A percentile compares a stretch with the other conserved stretches of the same genome.
Evolutionary conservation across 2,888 invertebrate genomes (phyloP).

Genomic region (Drosophila leonis): DNA sequence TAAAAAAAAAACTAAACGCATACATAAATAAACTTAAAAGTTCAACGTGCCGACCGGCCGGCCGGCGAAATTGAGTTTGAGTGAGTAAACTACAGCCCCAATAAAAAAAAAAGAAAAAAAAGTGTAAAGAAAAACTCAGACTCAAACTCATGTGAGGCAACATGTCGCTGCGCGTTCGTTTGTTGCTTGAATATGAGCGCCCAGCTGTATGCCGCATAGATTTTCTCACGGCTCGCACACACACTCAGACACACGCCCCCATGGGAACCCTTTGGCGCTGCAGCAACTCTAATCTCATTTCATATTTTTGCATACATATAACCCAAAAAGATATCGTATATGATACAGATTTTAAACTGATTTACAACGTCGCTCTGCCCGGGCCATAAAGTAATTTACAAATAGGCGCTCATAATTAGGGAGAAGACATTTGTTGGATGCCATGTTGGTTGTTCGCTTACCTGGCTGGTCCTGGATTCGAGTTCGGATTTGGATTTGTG

Average conservation of each 20-base stretch:
- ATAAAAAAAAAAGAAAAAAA: neutral
- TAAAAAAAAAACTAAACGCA: neutral
- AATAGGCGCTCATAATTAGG: conserved; percentile 64
- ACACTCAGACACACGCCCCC: neutral
- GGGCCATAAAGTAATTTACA: conserved; percentile 69
- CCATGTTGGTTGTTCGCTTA: conserved; percentile 29
- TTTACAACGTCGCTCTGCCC: conserved; percentile 26
- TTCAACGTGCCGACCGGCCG: conserved; percentile 58
- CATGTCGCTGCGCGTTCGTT: conserved; percentile 44
- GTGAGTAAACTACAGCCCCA: conserved; percentile 22
- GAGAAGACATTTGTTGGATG: conserved; percentile 23
- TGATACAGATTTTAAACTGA: conserved; percentile 23
- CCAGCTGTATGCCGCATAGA: conserved; percentile 79
- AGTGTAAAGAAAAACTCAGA: conserved; percentile 13
- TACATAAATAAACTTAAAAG: conserved; percentile 59
- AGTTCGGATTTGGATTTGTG: conserved; percentile 42
- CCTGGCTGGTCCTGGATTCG: conserved; percentile 51
- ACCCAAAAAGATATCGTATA: conserved; percentile 13
- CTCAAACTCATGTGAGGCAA: conserved; percentile 41
- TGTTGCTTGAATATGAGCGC: conserved; percentile 66
- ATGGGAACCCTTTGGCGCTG: conserved; percentile 2
- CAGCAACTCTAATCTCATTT: neutral
- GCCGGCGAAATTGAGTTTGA: conserved; percentile 48
- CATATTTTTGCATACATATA: conserved; percentile 22
- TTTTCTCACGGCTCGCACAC: conserved; percentile 70